A percentile compares a stretch with the other conserved stretches of the same genome.
These are phyloP conservation scores for Discoglossus pictus DNA, from an alignment of 2,797 vertebrate genomes.

Conservation along the genomic window DNA sequence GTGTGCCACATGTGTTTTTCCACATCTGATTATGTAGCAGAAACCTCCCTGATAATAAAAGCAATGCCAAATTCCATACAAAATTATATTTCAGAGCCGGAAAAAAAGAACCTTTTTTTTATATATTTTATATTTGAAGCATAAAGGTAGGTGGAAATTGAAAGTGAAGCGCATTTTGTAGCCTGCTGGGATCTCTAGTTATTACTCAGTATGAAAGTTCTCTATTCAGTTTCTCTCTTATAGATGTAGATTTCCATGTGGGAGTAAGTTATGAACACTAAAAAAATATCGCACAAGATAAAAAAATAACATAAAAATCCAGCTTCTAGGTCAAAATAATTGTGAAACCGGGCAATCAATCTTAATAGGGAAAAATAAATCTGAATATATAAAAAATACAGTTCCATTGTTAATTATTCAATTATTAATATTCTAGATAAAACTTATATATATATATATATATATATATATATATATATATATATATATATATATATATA, in stretches of 20 bases:
- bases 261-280: not conserved
- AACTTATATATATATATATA: too few relatives aligned
- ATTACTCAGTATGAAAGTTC: slow-evolving; percentile 4
- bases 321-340: not conserved
- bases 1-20: too few relatives aligned
- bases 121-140: not conserved
- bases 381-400: too few relatives aligned
- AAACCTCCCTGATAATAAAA: too few relatives aligned
- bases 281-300: not conserved
- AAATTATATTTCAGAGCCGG: slow-evolving; percentile 59
- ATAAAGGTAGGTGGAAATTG: not conserved
- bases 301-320: not conserved
- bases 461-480: too few relatives aligned
- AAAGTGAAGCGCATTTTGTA: not conserved
- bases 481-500: too few relatives aligned
- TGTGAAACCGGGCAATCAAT: too few relatives aligned
- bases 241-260: slow-evolving; percentile 1
- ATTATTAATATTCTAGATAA: too few relatives aligned
- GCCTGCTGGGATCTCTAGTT: slow-evolving; percentile 4
- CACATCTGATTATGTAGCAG: too few relatives aligned
- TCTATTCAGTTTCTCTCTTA: not conserved
- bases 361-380: too few relatives aligned
- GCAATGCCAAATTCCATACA: too few relatives aligned
- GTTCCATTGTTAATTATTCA: too few relatives aligned
- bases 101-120: slow-evolving; percentile 6